Conservation (phyloP, 2,113 vertebrate species). For the Arenaria interpres region DNA sequence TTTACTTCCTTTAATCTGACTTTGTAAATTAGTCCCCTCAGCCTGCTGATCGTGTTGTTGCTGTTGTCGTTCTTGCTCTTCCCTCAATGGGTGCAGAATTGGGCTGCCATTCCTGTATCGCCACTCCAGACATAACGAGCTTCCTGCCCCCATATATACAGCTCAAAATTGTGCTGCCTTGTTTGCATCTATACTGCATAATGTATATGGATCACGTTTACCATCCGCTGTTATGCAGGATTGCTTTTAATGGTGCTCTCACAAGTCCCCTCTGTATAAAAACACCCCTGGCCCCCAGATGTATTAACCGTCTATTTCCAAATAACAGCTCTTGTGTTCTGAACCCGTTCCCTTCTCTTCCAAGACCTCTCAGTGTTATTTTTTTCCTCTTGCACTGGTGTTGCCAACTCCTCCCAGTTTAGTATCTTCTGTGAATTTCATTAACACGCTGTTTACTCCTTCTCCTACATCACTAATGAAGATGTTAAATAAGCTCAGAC, state of each 20-base stretch:
- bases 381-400: background rate
- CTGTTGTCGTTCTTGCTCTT: background rate
- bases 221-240: background rate
- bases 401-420: conserved; percentile 31
- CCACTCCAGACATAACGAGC: background rate
- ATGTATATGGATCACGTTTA: background rate
- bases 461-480: conserved; percentile 55
- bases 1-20: background rate
- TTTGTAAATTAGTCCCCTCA: background rate
- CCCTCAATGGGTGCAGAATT: background rate
- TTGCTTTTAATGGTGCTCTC: background rate
- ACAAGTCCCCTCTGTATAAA: background rate
- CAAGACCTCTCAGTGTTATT: background rate
- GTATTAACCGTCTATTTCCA: background rate
- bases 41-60: background rate
- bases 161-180: background rate
- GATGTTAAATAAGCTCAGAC: conserved; percentile 53
- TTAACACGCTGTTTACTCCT: conserved; percentile 12
- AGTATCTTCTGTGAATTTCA: conserved; percentile 43
- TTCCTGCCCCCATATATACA: background rate
- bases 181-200: background rate
- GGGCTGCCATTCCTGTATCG: background rate
- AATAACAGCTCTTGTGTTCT: background rate
- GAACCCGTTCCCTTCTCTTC: background rate
- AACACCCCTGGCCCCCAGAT: background rate